Percentiles rank a stretch among this genome's conserved stretches.
phyloP scores from a whole-genome alignment of 2,888 invertebrate genomes.

The Lampropteryx suffumata region DNA sequence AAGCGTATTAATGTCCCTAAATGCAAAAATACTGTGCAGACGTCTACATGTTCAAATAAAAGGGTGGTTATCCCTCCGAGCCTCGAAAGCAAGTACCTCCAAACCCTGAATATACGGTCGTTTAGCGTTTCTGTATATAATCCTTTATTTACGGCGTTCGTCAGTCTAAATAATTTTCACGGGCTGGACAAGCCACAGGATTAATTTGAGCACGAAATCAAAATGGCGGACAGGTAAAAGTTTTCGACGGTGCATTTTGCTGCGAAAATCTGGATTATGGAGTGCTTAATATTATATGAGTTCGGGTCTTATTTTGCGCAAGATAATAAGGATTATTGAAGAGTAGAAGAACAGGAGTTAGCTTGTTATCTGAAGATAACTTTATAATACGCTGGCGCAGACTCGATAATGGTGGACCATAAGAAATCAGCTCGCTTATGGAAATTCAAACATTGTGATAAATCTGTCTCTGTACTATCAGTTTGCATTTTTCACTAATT shows the following conservation, averaged over 20 bases:
- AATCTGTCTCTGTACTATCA: too few relatives aligned
- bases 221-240: conserved; percentile 63
- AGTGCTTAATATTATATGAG: conserved; percentile 51
- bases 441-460: too few relatives aligned
- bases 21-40: conserved; percentile 56
- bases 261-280: conserved; percentile 56
- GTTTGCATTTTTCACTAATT: too few relatives aligned
- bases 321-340: conserved; percentile 35
- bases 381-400: conserved; percentile 4
- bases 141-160: conserved; percentile 68
- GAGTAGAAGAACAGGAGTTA: not conserved
- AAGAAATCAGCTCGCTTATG: too few relatives aligned
- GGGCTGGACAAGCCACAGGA: conserved; percentile 63
- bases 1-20: conserved; percentile 52
- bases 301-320: conserved; percentile 34
- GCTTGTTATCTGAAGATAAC: conserved; percentile 17
- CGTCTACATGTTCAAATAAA: conserved; percentile 60
- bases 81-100: conserved; percentile 22
- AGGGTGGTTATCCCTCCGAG: conserved; percentile 44
- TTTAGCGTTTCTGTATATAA: conserved; percentile 61
- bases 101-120: conserved; percentile 69
- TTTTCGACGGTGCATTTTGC: conserved; percentile 49
- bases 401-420: too few relatives aligned
- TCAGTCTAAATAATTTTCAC: conserved; percentile 70
- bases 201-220: conserved; percentile 67